phyloP scores from a whole-genome alignment of 2,113 vertebrate species.

The Apeltes quadracus region DNA sequence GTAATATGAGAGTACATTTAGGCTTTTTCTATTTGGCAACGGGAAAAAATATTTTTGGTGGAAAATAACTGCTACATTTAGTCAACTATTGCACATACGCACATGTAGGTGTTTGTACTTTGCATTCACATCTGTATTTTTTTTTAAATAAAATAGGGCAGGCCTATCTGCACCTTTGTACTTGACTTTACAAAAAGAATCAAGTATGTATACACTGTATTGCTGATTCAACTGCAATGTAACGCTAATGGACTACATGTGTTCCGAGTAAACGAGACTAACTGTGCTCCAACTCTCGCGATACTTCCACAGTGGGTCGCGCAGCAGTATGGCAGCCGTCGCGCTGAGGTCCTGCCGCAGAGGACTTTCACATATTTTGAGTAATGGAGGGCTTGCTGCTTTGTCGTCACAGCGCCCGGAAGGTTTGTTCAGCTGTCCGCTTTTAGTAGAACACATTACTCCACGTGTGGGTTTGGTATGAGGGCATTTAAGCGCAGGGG shows the following conservation, averaged over 20 bases:
- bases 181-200: neutral
- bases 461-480: neutral
- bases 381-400: conserved; percentile 58
- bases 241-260: neutral
- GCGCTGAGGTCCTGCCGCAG: conserved; percentile 72
- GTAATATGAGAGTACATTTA: neutral
- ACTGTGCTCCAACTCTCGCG: conserved; percentile 66
- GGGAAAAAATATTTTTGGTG: neutral
- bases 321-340: conserved; percentile 79
- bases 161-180: neutral
- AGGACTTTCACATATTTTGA: conserved; percentile 72
- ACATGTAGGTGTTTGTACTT: neutral
- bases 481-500: conserved; percentile 10
- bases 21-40: neutral
- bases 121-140: neutral
- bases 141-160: no score
- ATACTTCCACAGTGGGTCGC: conserved; percentile 55
- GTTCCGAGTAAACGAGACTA: conserved; percentile 11
- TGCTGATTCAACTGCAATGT: neutral
- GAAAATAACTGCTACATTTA: neutral
- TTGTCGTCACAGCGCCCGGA: conserved; percentile 39
- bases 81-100: neutral
- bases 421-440: conserved; percentile 64
- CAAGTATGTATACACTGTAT: neutral
- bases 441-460: fast-evolving